Conservation (phyloP, 2,797 vertebrate species). For the Mormyrus proboscirostris region DNA sequence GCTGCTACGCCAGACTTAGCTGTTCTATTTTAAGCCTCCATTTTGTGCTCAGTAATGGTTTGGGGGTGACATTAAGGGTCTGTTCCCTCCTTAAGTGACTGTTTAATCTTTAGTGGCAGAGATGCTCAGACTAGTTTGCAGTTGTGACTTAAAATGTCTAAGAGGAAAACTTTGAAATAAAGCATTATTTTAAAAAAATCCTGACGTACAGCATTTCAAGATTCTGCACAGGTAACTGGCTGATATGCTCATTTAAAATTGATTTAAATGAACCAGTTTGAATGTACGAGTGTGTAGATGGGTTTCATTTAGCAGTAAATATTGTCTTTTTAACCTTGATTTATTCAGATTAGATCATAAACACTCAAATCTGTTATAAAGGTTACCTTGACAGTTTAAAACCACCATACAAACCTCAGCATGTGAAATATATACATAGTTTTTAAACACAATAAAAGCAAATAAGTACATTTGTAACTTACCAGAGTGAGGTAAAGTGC, state of each 20-base stretch:
- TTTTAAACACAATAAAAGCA: background rate
- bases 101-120: slow-evolving; percentile 15
- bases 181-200: slow-evolving; percentile 64
- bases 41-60: slow-evolving; percentile 30
- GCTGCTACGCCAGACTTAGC: slow-evolving; percentile 37
- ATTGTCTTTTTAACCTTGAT: background rate
- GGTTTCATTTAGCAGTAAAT: background rate
- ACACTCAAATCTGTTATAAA: slow-evolving; percentile 3
- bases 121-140: slow-evolving; percentile 29
- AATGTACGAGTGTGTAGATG: background rate
- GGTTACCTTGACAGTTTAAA: background rate
- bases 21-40: slow-evolving; percentile 30
- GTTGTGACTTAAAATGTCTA: slow-evolving; percentile 41
- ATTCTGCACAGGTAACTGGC: background rate
- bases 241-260: background rate
- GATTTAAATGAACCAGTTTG: background rate
- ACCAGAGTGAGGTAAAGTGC: background rate
- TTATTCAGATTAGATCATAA: slow-evolving; percentile 36
- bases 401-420: slow-evolving; percentile 1
- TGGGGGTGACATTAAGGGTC: slow-evolving; percentile 28
- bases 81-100: background rate
- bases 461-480: background rate
- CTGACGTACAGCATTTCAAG: slow-evolving; percentile 9
- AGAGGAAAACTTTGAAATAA: slow-evolving; percentile 62
- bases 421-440: background rate